Percentiles rank a stretch among this genome's conserved stretches.
Evolutionary conservation across 2,888 invertebrate species (phyloP).

Genomic region (Tipula unca): DNA sequence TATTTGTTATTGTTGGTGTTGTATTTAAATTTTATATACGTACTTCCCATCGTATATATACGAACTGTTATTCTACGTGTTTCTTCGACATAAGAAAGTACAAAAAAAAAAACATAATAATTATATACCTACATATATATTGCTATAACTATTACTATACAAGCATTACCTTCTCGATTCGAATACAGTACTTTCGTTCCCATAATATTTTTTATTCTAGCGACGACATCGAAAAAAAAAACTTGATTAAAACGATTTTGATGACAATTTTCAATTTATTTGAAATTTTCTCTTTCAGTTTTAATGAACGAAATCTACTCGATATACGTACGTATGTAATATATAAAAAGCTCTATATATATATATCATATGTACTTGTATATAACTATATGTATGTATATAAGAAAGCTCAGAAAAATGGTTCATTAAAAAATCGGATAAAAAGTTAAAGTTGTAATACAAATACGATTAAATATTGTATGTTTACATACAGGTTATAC

Average conservation of each 20-base stretch:
- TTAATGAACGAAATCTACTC: constrained; percentile 8
- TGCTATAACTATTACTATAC: not conserved
- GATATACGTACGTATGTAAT: not conserved
- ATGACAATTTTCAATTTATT: constrained; percentile 8
- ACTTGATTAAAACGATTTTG: not conserved
- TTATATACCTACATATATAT: not conserved
- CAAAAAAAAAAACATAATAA: not conserved
- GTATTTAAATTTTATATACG: not conserved
- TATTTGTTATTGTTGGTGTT: not conserved
- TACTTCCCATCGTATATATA: not conserved
- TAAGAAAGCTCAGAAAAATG: not conserved
- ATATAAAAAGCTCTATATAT: not conserved
- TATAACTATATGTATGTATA: not conserved
- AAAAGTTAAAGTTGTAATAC: not conserved
- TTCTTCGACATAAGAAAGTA: not conserved
- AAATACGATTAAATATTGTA: not conserved
- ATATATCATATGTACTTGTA: not conserved
- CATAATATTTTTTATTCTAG: not conserved
- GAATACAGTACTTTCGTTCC: not conserved
- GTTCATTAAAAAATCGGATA: not conserved
- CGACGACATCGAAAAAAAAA: not conserved
- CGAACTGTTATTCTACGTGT: not conserved
- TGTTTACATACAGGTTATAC: not conserved
- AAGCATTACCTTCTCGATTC: not conserved
- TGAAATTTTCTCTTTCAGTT: not conserved